Conservation (phyloP, 2,888 invertebrate genomes). For the Eupelmus urozonus region DNA sequence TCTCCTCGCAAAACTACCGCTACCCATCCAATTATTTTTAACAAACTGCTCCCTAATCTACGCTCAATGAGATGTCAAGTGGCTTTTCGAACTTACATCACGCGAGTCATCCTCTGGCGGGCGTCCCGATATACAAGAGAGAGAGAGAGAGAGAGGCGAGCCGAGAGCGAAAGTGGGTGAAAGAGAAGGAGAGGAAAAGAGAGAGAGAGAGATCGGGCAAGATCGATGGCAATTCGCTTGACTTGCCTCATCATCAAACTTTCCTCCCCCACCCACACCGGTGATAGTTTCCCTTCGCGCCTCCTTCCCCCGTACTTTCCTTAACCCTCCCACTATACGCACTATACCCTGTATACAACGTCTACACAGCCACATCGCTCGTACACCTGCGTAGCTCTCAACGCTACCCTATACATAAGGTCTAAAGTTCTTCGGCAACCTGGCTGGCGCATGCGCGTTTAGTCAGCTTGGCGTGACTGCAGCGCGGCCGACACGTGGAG, state of each 20-base stretch:
- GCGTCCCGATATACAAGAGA: constrained; percentile 6
- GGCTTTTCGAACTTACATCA: constrained; percentile 32
- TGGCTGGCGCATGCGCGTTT: constrained; percentile 29
- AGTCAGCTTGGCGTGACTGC: constrained; percentile 8
- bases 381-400: neutral
- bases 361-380: neutral
- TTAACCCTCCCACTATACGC: no score
- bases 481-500: constrained; percentile 51
- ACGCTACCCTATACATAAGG: no score
- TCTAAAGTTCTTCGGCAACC: no score
- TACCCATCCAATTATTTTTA: constrained; percentile 46
- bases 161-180: constrained; percentile 22
- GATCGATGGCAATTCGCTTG: constrained; percentile 48
- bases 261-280: no score
- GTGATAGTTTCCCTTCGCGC: no score
- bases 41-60: constrained; percentile 41
- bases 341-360: no score
- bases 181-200: constrained; percentile 32
- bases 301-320: no score
- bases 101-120: neutral
- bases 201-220: constrained; percentile 35
- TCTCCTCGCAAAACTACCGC: no score
- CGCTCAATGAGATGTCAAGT: constrained; percentile 43
- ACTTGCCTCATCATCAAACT: constrained; percentile 45
- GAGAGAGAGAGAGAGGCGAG: constrained; percentile 7